Base-by-base conservation (phyloP, 2,113 vertebrate species). In the Empidonax traillii region DNA sequence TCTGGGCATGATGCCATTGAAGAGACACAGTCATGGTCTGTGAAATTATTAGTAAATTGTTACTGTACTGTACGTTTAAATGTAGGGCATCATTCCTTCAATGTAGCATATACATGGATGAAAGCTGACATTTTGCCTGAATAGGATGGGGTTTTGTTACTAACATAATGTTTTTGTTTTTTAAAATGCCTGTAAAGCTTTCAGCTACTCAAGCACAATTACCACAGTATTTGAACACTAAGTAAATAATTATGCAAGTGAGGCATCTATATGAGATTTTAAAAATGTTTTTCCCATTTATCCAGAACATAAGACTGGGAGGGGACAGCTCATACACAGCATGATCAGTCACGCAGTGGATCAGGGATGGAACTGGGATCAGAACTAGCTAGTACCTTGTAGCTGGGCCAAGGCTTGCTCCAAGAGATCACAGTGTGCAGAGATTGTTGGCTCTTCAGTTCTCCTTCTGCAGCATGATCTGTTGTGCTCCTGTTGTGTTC, bases 161-260 rank as follows among this genome's bases (percentile, higher is more conserved):
- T 3, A 16, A 53, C 30, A 13, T 33, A 53, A 35, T 13, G 11
- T 25, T 79, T 82, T 74, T 84, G 44, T 72, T 95, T 59, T 86
- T 88, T 51, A 81, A 84, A 86, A 52, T 84, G 78, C 35, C 61
- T 80, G 68, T 77, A 86, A 80, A 74, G 55, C 63, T 85, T 94
- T 84, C 59, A 73, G 52, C 91, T 96, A 63, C n/a, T 88, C 75
- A 78, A 88, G 51, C 55, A 35, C 56, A 75, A 37, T 89, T 87
- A 67, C 75, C 27, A 44, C 47, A 47, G 33, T 37, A 49, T 86
- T 92, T 88, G 79, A 95, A 84, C 80, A 46, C 43, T 51, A 63
- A 39, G 75, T 88, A 94, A 94, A 86, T 88, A 90, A 73, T 90
- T 90, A 77, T 37, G 43, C 51, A 52, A 89, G 35, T 27, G n/a